A percentile compares a stretch with the other conserved stretches of the same genome.
phyloP scores from a whole-genome alignment of 2,888 invertebrate species.

The Drosophila prostipennis region DNA sequence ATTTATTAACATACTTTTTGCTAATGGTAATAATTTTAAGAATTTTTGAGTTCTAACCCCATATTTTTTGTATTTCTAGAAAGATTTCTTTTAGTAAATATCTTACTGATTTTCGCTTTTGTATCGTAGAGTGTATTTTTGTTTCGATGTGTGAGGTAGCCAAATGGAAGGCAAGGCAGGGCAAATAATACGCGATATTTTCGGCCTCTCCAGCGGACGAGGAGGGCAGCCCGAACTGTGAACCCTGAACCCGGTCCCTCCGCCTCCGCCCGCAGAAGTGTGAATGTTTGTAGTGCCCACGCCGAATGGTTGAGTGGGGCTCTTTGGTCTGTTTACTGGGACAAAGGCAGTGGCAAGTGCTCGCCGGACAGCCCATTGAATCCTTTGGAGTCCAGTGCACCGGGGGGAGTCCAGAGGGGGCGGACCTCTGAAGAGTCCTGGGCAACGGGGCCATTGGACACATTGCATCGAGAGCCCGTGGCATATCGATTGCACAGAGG shows the following conservation, averaged over 20 bases:
- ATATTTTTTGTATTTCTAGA: too few relatives aligned
- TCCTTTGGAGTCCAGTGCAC: slow-evolving; percentile 46
- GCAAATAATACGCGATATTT: slow-evolving; percentile 71
- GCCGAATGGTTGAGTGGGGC: slow-evolving; percentile 52
- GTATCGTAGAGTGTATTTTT: neutral
- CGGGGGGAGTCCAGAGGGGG: slow-evolving; percentile 11
- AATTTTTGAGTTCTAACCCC: too few relatives aligned
- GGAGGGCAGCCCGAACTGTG: slow-evolving; percentile 5
- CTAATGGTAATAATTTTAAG: too few relatives aligned
- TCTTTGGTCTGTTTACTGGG: slow-evolving; percentile 61
- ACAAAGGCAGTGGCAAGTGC: slow-evolving; percentile 76
- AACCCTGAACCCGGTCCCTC: slow-evolving; percentile 4
- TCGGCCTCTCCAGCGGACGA: slow-evolving; percentile 31
- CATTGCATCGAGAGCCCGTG: slow-evolving; percentile 46
- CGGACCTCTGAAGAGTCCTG: slow-evolving; percentile 33
- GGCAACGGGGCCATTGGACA: slow-evolving; percentile 48
- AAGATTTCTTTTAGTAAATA: too few relatives aligned
- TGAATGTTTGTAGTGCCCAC: slow-evolving; percentile 50
- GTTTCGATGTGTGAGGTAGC: slow-evolving; percentile 41
- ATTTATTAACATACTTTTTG: too few relatives aligned
- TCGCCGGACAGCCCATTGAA: slow-evolving; percentile 70
- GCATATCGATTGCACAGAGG: slow-evolving; percentile 26
- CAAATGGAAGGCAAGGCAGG: slow-evolving; percentile 50
- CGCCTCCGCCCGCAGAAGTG: slow-evolving; percentile 29
- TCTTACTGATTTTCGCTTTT: too few relatives aligned